phyloP scores from a whole-genome alignment of 2,113 vertebrate species.

The Nasalis larvatus region DNA sequence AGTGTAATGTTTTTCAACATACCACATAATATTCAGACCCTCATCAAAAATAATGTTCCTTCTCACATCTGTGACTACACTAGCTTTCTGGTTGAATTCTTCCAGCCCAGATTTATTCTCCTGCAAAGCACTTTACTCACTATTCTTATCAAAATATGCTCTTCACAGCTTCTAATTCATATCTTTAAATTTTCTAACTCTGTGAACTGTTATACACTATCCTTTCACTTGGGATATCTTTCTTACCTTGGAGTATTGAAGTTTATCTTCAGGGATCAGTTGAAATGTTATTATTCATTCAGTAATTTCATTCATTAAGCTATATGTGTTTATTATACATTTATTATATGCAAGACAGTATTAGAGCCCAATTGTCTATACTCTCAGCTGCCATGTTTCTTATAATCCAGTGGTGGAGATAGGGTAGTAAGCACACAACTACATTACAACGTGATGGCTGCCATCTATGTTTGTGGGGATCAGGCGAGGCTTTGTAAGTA shows the following conservation, averaged over 20 bases:
- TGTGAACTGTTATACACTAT: too few relatives aligned
- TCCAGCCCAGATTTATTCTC: neutral
- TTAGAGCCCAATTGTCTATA: neutral
- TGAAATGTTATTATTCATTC: neutral
- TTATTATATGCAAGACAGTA: neutral
- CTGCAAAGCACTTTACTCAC: neutral
- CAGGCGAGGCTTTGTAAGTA: neutral
- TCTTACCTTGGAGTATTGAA: neutral
- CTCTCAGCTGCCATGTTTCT: neutral
- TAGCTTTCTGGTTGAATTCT: neutral
- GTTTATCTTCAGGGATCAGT: neutral
- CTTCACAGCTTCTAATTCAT: neutral
- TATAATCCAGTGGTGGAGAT: neutral
- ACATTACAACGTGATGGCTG: neutral
- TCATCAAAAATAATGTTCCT: neutral
- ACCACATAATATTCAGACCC: neutral
- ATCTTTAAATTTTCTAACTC: neutral
- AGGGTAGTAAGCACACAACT: neutral
- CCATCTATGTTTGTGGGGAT: neutral
- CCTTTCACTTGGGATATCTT: neutral
- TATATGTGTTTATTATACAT: neutral
- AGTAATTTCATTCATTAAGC: neutral
- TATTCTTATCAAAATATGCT: neutral
- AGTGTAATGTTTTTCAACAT: constrained; percentile 25
- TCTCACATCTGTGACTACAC: neutral